Base-by-base conservation (phyloP, 92 coral and sea anemone genomes). In the Isaurus tuberculatus region DNA sequence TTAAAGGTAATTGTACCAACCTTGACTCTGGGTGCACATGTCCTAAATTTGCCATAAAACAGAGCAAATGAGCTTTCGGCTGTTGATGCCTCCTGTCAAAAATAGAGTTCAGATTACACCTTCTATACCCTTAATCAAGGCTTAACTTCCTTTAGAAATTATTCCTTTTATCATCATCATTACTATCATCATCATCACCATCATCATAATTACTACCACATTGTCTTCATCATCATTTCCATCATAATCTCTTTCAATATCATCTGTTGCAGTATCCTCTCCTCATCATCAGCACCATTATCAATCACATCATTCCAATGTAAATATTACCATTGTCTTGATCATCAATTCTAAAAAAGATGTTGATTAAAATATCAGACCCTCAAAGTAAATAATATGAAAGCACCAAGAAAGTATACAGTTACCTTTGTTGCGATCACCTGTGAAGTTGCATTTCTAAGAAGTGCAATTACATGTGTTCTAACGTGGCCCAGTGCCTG, bases 1-100 rank as follows among this genome's bases (percentile, higher is more conserved):
- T 9, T 37, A 5, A 37, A 37, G 8, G 8, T 9, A n/a, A n/a
- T n/a, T n/a, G 53, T 46, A 16, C 22, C 20, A 29, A 96, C 99
- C 98, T 96, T 96, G 13, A 96, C 94, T 89, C 99, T 92, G n/a
- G 99, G 99, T 5, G 99, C 98, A 86, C 98, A 94, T 32, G 99
- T 95, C 42, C 99, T 92, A 80, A 96, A 96, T 67, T 96, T 96
- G 43, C 99, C 99, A 89, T 96, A 96, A 65, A 94, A 96, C 68
- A 96, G 80, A 51, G 99, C 99, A 85, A 96, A 96, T 8, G 99
- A 96, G 40, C 92, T 91, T 66, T 96, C 99, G 17, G 99, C 84
- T 49, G 91, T 88, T 34, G 88, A 87, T 2, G 91, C 73, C 61
- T 89, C 92, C 88, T 96, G 80, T 75, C 60, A 49, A 33, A 79